Conservation (phyloP, 2,797 vertebrate species). For the Enteromius fasciolatus region DNA sequence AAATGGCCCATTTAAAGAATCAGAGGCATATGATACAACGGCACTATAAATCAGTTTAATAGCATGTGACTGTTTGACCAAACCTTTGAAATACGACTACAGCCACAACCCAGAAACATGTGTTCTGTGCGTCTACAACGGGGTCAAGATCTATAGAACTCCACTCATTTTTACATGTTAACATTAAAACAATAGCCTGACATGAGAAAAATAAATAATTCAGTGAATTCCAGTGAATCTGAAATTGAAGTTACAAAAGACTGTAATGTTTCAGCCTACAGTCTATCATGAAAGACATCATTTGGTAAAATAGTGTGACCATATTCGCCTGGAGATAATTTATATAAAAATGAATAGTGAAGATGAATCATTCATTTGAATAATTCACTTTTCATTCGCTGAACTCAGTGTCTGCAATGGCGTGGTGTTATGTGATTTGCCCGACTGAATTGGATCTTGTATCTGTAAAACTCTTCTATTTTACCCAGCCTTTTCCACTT, state of each 20-base stretch:
- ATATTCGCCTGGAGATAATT: slow-evolving; percentile 24
- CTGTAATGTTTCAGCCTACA: background rate
- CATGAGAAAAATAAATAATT: slow-evolving; percentile 32
- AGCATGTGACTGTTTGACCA: slow-evolving; percentile 46
- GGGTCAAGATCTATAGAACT: background rate
- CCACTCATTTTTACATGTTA: background rate
- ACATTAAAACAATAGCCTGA: slow-evolving; percentile 12
- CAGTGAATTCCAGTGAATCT: background rate
- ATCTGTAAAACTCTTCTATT: slow-evolving; percentile 24
- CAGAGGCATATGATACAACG: slow-evolving; percentile 35
- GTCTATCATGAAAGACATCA: slow-evolving; percentile 14
- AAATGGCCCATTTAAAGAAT: slow-evolving; percentile 44
- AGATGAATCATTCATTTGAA: slow-evolving; percentile 23
- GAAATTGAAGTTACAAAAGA: background rate
- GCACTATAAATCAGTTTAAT: slow-evolving; percentile 49
- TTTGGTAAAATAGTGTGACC: background rate
- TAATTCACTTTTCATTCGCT: slow-evolving; percentile 39
- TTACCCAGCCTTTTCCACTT: slow-evolving; percentile 16
- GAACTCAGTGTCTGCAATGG: slow-evolving; percentile 5
- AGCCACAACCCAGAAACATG: slow-evolving; percentile 3
- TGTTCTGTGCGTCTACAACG: background rate
- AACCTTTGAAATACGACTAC: slow-evolving; percentile 37
- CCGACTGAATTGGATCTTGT: slow-evolving; percentile 32
- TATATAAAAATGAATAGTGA: slow-evolving; percentile 7
- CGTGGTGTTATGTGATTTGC: slow-evolving; percentile 40